Evolutionary conservation across 2,888 invertebrate species (phyloP).

Genomic region (Eupithecia subumbrata): DNA sequence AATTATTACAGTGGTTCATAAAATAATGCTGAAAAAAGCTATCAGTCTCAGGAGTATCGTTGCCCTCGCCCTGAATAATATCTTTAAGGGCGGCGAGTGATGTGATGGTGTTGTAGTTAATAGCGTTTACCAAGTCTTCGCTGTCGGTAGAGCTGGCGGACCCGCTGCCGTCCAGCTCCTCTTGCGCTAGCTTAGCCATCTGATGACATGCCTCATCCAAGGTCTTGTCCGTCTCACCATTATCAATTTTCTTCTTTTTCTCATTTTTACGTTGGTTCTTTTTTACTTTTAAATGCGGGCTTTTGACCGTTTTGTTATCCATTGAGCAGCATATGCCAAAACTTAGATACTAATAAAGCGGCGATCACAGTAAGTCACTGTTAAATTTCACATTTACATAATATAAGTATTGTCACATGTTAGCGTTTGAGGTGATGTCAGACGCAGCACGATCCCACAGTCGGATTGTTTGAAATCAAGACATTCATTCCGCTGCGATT

Average conservation of each 20-base stretch:
- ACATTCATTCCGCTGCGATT: slow-evolving; percentile 60
- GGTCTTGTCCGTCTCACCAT: slow-evolving; percentile 48
- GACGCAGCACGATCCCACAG: slow-evolving; percentile 68
- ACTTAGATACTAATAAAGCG: slow-evolving; percentile 52
- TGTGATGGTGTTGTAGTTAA: slow-evolving; percentile 88
- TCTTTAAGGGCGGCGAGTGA: slow-evolving; percentile 88
- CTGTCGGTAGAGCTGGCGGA: slow-evolving; percentile 85
- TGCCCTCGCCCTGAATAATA: slow-evolving; percentile 85
- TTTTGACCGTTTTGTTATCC: slow-evolving; percentile 68
- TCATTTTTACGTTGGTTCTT: slow-evolving; percentile 71
- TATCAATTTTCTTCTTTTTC: slow-evolving; percentile 71
- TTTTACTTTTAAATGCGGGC: slow-evolving; percentile 60
- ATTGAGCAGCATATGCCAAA: slow-evolving; percentile 72
- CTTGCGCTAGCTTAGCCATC: slow-evolving; percentile 54
- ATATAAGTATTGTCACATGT: slow-evolving; percentile 71
- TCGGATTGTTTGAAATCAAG: slow-evolving; percentile 64
- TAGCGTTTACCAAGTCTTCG: slow-evolving; percentile 86
- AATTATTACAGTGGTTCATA: slow-evolving; percentile 88
- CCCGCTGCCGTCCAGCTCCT: slow-evolving; percentile 51
- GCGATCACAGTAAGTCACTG: slow-evolving; percentile 55
- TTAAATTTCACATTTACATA: slow-evolving; percentile 51
- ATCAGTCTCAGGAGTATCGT: slow-evolving; percentile 83
- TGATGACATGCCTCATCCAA: slow-evolving; percentile 57
- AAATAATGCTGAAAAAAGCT: slow-evolving; percentile 89
- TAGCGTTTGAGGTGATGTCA: slow-evolving; percentile 53